A percentile compares a stretch with the other conserved stretches of the same genome.
These are phyloP conservation scores for Scaptomyza parva DNA, from an alignment of 2,888 invertebrate genomes.

Conservation along the genomic window DNA sequence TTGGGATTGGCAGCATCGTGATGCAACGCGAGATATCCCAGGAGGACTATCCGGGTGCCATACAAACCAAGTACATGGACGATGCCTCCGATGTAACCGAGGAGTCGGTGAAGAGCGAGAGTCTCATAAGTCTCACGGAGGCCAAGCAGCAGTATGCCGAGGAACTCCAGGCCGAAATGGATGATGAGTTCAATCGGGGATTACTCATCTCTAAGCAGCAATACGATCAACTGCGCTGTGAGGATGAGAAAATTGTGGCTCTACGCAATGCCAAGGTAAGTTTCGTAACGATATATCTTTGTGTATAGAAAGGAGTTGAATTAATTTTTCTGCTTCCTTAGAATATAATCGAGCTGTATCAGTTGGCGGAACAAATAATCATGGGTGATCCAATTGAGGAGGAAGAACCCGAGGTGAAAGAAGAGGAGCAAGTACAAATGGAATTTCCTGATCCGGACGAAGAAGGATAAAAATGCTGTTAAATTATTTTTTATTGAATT, in stretches of 20 bases:
- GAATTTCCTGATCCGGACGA: neutral
- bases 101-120: constrained; percentile 62
- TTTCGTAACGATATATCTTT: neutral
- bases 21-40: constrained; percentile 40
- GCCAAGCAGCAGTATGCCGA: constrained; percentile 75
- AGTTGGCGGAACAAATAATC: constrained; percentile 87
- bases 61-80: constrained; percentile 64
- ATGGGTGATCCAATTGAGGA: constrained; percentile 83
- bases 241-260: constrained; percentile 86
- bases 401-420: constrained; percentile 50
- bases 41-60: constrained; percentile 47
- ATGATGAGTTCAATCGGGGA: constrained; percentile 83
- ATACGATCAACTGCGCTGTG: constrained; percentile 86
- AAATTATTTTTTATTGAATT: constrained; percentile 19
- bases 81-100: constrained; percentile 78
- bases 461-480: constrained; percentile 3
- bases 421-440: neutral
- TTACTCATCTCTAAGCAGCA: constrained; percentile 86
- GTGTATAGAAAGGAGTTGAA: too few relatives aligned
- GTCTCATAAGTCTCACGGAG: constrained; percentile 72
- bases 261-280: constrained; percentile 86
- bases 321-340: constrained; percentile 57
- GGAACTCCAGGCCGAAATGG: constrained; percentile 76
- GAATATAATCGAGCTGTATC: constrained; percentile 88
- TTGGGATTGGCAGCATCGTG: constrained; percentile 37